Evolutionary conservation across 2,888 invertebrate genomes (phyloP), one percentile per base, ranked within the genome.

Genomic region (Xestia rhomboidea): DNA sequence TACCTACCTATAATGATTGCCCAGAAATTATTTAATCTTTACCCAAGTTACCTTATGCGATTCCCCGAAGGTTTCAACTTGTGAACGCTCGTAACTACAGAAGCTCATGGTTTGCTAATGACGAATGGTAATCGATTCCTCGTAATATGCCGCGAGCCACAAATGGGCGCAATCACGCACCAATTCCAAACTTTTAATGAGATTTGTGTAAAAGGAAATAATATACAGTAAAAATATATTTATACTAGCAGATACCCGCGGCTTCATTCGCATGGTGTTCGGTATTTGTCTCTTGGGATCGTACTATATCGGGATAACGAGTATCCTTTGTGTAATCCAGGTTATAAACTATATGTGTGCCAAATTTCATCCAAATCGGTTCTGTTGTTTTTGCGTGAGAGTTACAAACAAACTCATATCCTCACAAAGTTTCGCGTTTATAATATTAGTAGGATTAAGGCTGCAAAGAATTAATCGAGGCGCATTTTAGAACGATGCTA

Each of bases 101-200:
- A 67, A 83, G 79, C 67, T 68, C 79, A 83, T 62, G 67, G 41
- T 84, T 84, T 34, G 18, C 60, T 79, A 84, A 84, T 80, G 84
- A 67, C 27, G 27, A 21, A 41, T 27, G 27, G 46, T 49, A 69
- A 82, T 82, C 73, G 81, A 80, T 82, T 82, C 66, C 66, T 49
- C 44, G 84, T 73, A 80, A 73, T n/a, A 69, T 21, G 46, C 27
- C 44, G 44, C 15, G 6, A 67, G 46, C 46, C 1, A 34, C 34
- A 69, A 82, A 49, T 71, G 79, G 15, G 18, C 54, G 49, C n/a
- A 41, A 57, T 62, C 84, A 81, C 79, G 81, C 84, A 73, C 24
- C 68, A 68, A 46, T 73, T 34, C 44, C 0, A 8, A 54, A 24
- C 27, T 51, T 38, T 60, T 21, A n/a, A 27, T 67, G 64, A 27